These are phyloP conservation scores for Buceros bicornis DNA, from an alignment of 2,797 vertebrate genomes.

Conservation along the genomic window DNA sequence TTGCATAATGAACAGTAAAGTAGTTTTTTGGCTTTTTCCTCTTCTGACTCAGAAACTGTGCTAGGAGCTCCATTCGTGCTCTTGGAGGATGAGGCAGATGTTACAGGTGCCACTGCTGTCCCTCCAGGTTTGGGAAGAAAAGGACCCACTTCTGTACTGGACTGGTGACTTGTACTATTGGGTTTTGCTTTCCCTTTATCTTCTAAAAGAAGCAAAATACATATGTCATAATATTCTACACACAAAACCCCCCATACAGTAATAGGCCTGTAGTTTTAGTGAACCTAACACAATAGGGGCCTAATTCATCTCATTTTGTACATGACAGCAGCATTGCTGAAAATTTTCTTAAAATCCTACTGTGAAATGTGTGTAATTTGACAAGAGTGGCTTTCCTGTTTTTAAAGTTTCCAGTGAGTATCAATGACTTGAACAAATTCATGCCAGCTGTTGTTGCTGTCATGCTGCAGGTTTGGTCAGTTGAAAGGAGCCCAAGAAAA, in stretches of 20 bases:
- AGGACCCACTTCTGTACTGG: conserved; percentile 65
- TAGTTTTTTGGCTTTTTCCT: conserved; percentile 96
- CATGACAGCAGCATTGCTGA: neutral
- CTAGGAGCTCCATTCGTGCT: conserved; percentile 75
- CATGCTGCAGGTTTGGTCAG: neutral
- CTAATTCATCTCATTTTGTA: neutral
- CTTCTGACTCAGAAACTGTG: conserved; percentile 87
- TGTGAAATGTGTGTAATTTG: neutral
- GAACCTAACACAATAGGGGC: neutral
- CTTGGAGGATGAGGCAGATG: conserved; percentile 81
- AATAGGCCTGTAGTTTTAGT: neutral
- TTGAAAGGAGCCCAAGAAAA: neutral
- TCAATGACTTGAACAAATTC: neutral
- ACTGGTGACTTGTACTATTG: conserved; percentile 55
- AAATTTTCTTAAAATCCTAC: neutral
- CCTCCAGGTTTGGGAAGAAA: conserved; percentile 76
- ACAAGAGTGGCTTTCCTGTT: neutral
- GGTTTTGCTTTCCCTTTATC: conserved; percentile 78
- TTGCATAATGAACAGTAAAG: conserved; percentile 98
- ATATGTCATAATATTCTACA: neutral
- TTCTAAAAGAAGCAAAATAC: conserved; percentile 64
- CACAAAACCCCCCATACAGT: neutral
- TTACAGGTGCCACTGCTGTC: conserved; percentile 63
- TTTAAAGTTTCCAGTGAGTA: neutral
- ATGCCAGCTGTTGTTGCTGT: neutral